These are phyloP conservation scores for Labeo rohita DNA, from an alignment of 2,113 vertebrate species.

Conservation along the genomic window DNA sequence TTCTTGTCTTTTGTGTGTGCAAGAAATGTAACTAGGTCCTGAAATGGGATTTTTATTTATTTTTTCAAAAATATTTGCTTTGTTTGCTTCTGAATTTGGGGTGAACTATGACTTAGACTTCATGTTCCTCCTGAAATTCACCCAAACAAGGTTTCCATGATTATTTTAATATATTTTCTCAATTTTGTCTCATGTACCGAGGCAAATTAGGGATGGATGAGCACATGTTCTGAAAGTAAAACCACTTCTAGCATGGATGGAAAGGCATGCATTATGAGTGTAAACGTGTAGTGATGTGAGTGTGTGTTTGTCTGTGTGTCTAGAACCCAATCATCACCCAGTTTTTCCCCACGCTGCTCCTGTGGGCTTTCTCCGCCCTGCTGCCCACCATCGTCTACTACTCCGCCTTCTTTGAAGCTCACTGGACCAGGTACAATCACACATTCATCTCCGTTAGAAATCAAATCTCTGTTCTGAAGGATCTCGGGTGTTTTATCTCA, in stretches of 20 bases:
- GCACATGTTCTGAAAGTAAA: not conserved
- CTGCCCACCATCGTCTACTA: constrained; percentile 98
- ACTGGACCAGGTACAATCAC: constrained; percentile 89
- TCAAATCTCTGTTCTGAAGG: not conserved
- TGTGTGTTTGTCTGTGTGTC: not conserved
- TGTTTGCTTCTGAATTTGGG: no score
- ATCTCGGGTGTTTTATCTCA: not conserved
- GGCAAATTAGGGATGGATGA: not conserved
- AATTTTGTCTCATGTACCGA: not conserved
- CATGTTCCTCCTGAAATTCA: no score
- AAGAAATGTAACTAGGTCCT: no score
- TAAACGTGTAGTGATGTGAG: not conserved
- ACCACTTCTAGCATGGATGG: not conserved
- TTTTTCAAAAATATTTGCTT: no score
- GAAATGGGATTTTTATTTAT: no score
- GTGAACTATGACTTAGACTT: no score
- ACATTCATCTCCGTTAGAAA: not conserved
- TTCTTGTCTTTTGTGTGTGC: no score
- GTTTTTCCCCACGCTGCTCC: constrained; percentile 94
- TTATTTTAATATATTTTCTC: not conserved
- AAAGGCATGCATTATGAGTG: not conserved
- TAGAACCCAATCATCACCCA: constrained; percentile 98
- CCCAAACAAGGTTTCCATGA: not conserved
- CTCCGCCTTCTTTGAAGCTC: constrained; percentile 93
- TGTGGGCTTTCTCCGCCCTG: constrained; percentile 95